phyloP scores from a whole-genome alignment of 2,113 vertebrate species.

The Stercorarius parasiticus region DNA sequence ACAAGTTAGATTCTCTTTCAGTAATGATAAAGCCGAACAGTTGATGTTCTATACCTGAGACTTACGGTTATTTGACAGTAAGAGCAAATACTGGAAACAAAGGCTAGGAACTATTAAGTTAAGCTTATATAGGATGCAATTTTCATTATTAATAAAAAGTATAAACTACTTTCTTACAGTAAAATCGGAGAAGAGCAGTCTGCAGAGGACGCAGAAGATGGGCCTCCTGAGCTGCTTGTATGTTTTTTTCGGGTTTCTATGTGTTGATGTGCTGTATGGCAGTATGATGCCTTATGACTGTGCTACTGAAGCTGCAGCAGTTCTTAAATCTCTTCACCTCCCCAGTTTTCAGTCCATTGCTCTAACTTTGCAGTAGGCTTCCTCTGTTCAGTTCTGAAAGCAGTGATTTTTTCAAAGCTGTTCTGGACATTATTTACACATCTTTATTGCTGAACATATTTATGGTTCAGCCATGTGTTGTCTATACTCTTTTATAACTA shows the following conservation, averaged over 20 bases:
- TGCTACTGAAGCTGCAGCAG: not conserved
- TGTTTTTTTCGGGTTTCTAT: not conserved
- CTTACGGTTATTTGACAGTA: not conserved
- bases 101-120: not conserved
- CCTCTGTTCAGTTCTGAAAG: not conserved
- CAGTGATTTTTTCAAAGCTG: not conserved
- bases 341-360: not conserved
- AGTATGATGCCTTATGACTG: not conserved
- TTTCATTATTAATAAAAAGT: not conserved
- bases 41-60: not conserved
- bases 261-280: not conserved
- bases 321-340: not conserved
- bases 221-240: slow-evolving; percentile 92
- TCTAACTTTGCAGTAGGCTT: not conserved
- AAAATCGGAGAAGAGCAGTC: slow-evolving; percentile 97
- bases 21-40: not conserved
- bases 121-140: not conserved
- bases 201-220: slow-evolving; percentile 92
- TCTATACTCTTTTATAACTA: too few relatives aligned
- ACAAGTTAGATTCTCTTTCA: not conserved
- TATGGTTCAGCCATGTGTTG: not conserved
- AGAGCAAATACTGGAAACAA: not conserved
- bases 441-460: not conserved
- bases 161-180: slow-evolving; percentile 67
- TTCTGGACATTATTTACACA: not conserved